phyloP scores from a whole-genome alignment of 2,797 vertebrate species.

The Siniperca scherzeri region DNA sequence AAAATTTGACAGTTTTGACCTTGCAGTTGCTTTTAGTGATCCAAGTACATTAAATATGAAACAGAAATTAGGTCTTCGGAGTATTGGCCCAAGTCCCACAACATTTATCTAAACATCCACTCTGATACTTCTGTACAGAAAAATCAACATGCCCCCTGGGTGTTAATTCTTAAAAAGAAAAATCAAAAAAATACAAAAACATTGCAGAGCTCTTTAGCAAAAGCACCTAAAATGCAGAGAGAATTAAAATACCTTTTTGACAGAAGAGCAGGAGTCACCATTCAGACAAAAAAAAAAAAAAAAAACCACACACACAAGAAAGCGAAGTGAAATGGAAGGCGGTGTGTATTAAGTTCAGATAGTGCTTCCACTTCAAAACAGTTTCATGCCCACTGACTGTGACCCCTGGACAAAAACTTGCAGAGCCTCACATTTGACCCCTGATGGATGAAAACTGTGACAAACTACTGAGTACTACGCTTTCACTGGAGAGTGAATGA shows the following conservation, averaged over 20 bases:
- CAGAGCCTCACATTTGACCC: constrained; percentile 48
- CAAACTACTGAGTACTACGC: constrained; percentile 63
- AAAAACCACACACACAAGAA: constrained; percentile 22
- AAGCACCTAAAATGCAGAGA: constrained; percentile 78
- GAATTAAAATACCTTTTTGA: constrained; percentile 76
- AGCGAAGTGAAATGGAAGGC: constrained; percentile 70
- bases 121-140: constrained; percentile 75
- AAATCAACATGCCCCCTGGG: constrained; percentile 56
- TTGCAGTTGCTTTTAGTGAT: constrained; percentile 58
- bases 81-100: constrained; percentile 73
- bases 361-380: constrained; percentile 62
- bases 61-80: constrained; percentile 70
- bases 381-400: constrained; percentile 60
- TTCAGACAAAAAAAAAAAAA: constrained; percentile 46
- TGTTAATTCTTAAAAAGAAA: constrained; percentile 61
- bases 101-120: constrained; percentile 72
- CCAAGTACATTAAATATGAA: constrained; percentile 66
- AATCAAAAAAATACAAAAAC: constrained; percentile 50
- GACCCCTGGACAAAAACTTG: constrained; percentile 55
- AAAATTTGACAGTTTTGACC: constrained; percentile 57
- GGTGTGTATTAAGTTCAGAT: constrained; percentile 63
- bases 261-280: constrained; percentile 51
- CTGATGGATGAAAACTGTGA: constrained; percentile 58
- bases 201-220: constrained; percentile 63
- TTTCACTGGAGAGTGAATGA: constrained; percentile 62